phyloP scores from a whole-genome alignment of 2,888 invertebrate genomes.

The Dexiosoma caninum region DNA sequence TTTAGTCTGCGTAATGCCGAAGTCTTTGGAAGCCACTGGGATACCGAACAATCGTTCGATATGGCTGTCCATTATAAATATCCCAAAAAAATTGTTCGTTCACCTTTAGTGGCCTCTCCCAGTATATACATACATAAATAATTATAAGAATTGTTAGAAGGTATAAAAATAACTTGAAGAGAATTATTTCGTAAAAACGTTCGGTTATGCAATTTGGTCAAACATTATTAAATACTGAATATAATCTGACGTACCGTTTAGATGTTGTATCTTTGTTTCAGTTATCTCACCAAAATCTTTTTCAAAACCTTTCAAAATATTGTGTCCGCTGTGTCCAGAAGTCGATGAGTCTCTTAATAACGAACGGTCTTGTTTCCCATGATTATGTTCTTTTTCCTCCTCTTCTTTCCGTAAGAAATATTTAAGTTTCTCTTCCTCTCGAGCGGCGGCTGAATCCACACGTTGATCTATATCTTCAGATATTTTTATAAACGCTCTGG shows the following conservation, averaged over 20 bases:
- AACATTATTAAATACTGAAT: constrained; percentile 25
- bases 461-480: constrained; percentile 86
- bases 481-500: constrained; percentile 85
- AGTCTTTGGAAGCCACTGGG: too few relatives aligned
- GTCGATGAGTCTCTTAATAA: constrained; percentile 26
- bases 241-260: constrained; percentile 74
- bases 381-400: constrained; percentile 41
- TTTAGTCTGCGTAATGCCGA: too few relatives aligned
- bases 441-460: constrained; percentile 82
- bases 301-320: constrained; percentile 68
- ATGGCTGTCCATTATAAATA: too few relatives aligned
- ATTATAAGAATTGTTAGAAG: too few relatives aligned
- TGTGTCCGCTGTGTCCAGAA: constrained; percentile 43
- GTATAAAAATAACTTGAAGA: too few relatives aligned
- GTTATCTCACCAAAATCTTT: constrained; percentile 73
- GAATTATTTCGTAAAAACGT: background rate
- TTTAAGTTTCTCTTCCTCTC: constrained; percentile 76
- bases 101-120: too few relatives aligned
- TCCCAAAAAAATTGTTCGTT: too few relatives aligned
- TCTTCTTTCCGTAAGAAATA: constrained; percentile 58
- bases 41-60: too few relatives aligned
- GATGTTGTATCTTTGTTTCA: constrained; percentile 73
- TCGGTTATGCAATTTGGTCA: constrained; percentile 4
- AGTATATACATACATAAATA: too few relatives aligned
- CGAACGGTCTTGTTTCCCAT: constrained; percentile 47